Percentiles rank a stretch among this genome's conserved stretches.
phyloP scores from a whole-genome alignment of 2,113 vertebrate genomes.

The Pseudopipra pipra region DNA sequence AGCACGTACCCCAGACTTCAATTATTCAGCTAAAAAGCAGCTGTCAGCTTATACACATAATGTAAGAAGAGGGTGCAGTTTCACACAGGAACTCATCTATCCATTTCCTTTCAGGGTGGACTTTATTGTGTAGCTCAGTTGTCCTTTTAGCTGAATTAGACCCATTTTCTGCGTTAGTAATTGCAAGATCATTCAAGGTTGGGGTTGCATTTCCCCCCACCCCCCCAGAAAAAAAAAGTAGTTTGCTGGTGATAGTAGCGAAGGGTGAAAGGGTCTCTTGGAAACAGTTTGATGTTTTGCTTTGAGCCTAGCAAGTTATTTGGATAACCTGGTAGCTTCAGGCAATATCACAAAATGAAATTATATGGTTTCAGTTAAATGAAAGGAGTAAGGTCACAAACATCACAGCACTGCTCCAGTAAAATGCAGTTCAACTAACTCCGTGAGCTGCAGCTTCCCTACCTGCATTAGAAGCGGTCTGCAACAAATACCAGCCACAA shows the following conservation, averaged over 20 bases:
- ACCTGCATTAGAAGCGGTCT: background rate
- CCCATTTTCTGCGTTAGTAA: background rate
- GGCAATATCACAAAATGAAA: background rate
- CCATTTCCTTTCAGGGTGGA: background rate
- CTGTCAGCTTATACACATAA: background rate
- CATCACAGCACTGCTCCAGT: background rate
- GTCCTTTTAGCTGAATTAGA: background rate
- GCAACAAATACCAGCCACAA: background rate
- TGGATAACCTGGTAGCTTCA: background rate
- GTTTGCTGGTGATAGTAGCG: rapidly evolving
- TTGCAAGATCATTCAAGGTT: background rate
- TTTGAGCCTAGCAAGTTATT: background rate
- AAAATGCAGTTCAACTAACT: background rate
- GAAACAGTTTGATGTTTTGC: background rate
- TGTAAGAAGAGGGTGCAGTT: background rate
- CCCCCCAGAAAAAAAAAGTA: background rate
- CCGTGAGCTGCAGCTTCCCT: background rate
- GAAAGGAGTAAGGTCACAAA: background rate
- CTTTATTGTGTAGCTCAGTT: background rate
- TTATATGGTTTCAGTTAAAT: background rate
- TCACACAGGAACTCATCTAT: background rate
- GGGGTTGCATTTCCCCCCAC: background rate
- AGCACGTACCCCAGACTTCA: background rate
- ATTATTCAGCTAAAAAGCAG: background rate
- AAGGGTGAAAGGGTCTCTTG: background rate